phyloP scores from a whole-genome alignment of 2,888 invertebrate species.

The Petrophora chlorosata region DNA sequence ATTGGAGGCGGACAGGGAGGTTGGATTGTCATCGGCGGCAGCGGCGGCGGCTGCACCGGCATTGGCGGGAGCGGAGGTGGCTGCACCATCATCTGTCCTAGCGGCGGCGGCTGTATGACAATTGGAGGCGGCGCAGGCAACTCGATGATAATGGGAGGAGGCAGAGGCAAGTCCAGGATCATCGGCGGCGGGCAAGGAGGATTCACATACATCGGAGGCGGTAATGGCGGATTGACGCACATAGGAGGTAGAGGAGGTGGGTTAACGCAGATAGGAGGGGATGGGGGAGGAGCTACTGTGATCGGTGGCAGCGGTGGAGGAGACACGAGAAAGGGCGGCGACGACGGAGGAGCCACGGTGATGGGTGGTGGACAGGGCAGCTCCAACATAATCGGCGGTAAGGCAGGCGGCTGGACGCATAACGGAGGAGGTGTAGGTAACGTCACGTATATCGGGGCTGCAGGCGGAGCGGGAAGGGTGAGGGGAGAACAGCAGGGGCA shows the following conservation, averaged over 20 bases:
- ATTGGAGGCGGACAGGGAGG: conserved; percentile 63
- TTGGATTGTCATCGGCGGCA: conserved; percentile 69
- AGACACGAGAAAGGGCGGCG: conserved; percentile 53
- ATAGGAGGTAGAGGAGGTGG: conserved; percentile 65
- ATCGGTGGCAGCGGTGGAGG: conserved; percentile 61
- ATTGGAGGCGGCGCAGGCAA: conserved; percentile 69
- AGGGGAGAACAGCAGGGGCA: conserved; percentile 45
- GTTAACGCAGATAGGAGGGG: conserved; percentile 62
- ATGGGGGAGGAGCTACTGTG: conserved; percentile 55
- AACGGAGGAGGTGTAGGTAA: conserved; percentile 62
- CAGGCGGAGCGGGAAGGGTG: conserved; percentile 47
- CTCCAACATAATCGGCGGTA: conserved; percentile 58
- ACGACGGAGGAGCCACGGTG: conserved; percentile 55
- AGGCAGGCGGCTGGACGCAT: conserved; percentile 53
- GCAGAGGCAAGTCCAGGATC: conserved; percentile 56
- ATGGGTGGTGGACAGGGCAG: conserved; percentile 60
- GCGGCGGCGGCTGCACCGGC: conserved; percentile 67
- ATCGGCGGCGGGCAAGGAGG: conserved; percentile 60
- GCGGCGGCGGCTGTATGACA: conserved; percentile 67
- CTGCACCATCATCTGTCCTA: conserved; percentile 66
- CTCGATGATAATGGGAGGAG: conserved; percentile 65
- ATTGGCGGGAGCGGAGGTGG: conserved; percentile 69
- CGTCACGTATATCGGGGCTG: conserved; percentile 61
- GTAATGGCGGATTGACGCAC: conserved; percentile 58
- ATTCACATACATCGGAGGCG: conserved; percentile 61